Evolutionary conservation across 2,888 invertebrate species (phyloP).

Genomic region (Rotaria socialis): DNA sequence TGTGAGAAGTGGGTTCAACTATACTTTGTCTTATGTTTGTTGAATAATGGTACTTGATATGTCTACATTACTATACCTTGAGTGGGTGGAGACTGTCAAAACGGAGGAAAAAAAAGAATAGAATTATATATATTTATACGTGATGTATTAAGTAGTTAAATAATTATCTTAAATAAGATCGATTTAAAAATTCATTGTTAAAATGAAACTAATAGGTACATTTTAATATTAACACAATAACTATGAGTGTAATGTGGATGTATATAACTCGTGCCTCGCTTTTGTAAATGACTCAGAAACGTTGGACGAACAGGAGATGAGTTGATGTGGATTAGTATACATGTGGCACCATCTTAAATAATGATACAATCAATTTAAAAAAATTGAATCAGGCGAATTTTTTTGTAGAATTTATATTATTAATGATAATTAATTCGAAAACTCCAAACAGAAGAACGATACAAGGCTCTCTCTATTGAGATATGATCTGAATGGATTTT

Average conservation of each 20-base stretch:
- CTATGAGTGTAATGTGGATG: neutral
- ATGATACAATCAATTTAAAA: neutral
- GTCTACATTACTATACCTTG: constrained; percentile 23
- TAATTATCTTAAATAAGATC: neutral
- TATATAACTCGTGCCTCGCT: neutral
- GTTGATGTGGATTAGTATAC: neutral
- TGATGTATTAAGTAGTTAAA: neutral
- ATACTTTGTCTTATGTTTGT: constrained; percentile 8
- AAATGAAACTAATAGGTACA: neutral
- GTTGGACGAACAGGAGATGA: constrained; percentile 10
- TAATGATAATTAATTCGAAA: neutral
- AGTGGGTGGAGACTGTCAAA: constrained; percentile 6
- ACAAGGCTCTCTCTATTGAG: neutral
- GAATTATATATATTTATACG: neutral
- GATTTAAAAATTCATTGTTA: neutral
- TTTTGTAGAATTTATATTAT: neutral
- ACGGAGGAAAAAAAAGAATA: neutral
- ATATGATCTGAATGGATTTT: neutral
- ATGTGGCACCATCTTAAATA: neutral
- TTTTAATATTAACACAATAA: neutral
- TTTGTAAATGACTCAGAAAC: neutral
- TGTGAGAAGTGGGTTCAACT: constrained; percentile 21
- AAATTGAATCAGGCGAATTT: neutral
- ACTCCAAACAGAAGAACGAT: neutral
- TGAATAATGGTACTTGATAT: constrained; percentile 25